Conservation (phyloP, 2,888 invertebrate species). For the Plebejus melissa region DNA sequence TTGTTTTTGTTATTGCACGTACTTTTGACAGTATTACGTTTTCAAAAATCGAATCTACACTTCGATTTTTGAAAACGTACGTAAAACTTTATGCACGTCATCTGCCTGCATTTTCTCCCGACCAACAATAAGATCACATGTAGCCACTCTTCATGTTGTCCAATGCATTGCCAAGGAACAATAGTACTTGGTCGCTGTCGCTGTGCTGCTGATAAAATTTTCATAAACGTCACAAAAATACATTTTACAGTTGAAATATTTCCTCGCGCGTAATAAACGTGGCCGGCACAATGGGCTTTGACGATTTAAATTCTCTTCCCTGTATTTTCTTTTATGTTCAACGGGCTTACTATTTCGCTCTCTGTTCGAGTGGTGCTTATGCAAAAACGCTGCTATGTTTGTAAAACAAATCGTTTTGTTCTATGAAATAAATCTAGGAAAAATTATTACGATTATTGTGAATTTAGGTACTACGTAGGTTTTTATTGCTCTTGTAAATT, state of each 20-base stretch:
- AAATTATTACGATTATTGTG: neutral
- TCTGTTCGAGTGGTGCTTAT: conserved; percentile 27
- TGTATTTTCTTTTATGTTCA: conserved; percentile 55
- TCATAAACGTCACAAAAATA: conserved; percentile 5
- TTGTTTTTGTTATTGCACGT: neutral
- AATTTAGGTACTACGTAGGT: neutral
- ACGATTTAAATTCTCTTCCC: conserved; percentile 59
- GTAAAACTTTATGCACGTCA: no score
- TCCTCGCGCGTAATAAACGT: conserved; percentile 22
- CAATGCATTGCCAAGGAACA: neutral
- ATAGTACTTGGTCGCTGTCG: neutral
- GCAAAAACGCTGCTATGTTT: conserved; percentile 12
- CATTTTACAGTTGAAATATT: conserved; percentile 2
- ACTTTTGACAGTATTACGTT: neutral
- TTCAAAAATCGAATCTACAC: no score
- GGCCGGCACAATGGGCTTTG: conserved; percentile 52
- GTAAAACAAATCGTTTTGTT: conserved; percentile 15
- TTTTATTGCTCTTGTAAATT: neutral
- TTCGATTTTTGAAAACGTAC: no score
- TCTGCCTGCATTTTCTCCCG: neutral
- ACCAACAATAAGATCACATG: neutral
- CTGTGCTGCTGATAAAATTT: neutral
- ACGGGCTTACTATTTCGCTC: conserved; percentile 42
- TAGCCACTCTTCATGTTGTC: neutral
- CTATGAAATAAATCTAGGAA: neutral